Evolutionary conservation across 2,888 invertebrate genomes (phyloP).

Genomic region (Coenonympha glycerion): DNA sequence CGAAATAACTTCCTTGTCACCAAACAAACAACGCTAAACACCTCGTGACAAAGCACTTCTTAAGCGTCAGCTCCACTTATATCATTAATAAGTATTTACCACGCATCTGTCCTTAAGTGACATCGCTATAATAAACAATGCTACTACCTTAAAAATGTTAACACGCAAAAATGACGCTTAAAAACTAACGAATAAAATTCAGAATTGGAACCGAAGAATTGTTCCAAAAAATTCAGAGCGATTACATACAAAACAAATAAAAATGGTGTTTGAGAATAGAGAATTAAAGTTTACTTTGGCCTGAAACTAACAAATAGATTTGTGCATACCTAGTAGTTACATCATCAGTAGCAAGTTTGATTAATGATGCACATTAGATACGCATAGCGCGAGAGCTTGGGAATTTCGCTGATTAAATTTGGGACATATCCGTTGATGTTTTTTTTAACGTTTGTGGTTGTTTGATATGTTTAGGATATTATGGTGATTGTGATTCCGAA

Average conservation of each 20-base stretch:
- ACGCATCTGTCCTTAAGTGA: constrained; percentile 34
- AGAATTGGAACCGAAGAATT: not conserved
- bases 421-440: constrained; percentile 34
- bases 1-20: constrained; percentile 15
- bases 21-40: constrained; percentile 19
- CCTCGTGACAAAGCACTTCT: constrained; percentile 15
- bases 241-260: not conserved
- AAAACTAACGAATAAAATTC: not conserved
- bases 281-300: not conserved
- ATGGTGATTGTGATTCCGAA: constrained; percentile 25
- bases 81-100: constrained; percentile 32
- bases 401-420: constrained; percentile 40
- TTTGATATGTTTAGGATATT: constrained; percentile 31
- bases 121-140: constrained; percentile 33
- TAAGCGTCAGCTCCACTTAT: constrained; percentile 22
- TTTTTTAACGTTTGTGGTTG: constrained; percentile 27
- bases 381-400: constrained; percentile 37
- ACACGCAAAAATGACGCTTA: not conserved
- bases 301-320: not conserved
- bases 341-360: constrained; percentile 34
- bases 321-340: constrained; percentile 11
- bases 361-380: constrained; percentile 43
- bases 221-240: not conserved
- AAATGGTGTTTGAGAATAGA: not conserved
- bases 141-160: constrained; percentile 5